phyloP scores from a whole-genome alignment of 2,888 invertebrate genomes.

The Elgonia sp. region DNA sequence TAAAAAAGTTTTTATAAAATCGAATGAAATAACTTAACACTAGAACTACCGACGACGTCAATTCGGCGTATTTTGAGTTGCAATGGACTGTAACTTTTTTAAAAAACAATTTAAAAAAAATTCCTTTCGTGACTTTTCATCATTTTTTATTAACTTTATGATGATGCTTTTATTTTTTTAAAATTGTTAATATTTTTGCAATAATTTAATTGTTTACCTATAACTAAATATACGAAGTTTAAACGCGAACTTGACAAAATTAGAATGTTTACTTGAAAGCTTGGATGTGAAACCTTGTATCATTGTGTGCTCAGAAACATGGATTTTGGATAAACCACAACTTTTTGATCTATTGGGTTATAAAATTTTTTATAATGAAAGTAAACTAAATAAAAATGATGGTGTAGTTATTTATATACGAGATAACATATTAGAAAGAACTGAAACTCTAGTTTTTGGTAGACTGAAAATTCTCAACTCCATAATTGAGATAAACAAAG shows the following conservation, averaged over 20 bases:
- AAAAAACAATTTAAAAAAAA: too few relatives aligned
- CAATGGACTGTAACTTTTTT: too few relatives aligned
- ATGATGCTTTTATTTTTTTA: too few relatives aligned
- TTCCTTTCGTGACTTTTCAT: too few relatives aligned
- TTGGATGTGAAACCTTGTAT: constrained; percentile 30
- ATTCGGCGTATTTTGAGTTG: too few relatives aligned
- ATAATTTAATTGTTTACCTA: too few relatives aligned
- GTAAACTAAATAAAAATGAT: constrained; percentile 44
- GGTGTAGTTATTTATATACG: constrained; percentile 10
- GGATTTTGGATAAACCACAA: background rate
- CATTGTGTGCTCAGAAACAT: constrained; percentile 47
- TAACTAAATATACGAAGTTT: constrained; percentile 42
- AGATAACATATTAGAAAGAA: background rate
- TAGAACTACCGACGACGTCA: too few relatives aligned
- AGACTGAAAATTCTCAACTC: background rate
- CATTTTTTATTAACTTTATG: too few relatives aligned
- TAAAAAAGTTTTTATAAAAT: too few relatives aligned
- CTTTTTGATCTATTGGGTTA: background rate
- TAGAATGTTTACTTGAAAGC: background rate
- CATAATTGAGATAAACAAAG: too few relatives aligned
- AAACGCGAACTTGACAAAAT: constrained; percentile 21
- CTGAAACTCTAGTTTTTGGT: background rate
- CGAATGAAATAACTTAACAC: too few relatives aligned
- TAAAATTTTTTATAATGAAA: constrained; percentile 3
- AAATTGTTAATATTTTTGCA: too few relatives aligned